phyloP scores from a whole-genome alignment of 2,888 invertebrate species.

The Fragum sueziense region DNA sequence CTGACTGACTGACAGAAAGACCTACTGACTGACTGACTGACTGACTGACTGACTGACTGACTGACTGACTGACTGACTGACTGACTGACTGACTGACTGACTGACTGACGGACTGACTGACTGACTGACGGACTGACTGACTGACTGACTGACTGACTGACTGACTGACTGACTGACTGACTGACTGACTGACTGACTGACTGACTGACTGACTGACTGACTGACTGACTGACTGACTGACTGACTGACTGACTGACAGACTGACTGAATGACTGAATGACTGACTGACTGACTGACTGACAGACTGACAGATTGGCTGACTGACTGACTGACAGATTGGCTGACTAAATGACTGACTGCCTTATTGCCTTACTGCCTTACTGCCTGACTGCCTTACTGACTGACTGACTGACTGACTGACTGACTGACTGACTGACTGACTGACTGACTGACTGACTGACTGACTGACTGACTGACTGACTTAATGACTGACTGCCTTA shows the following conservation, averaged over 20 bases:
- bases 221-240: conserved; percentile 8
- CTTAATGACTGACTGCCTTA: neutral
- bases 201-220: neutral
- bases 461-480: conserved; percentile 17
- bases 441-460: neutral
- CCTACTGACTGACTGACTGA: conserved; percentile 10
- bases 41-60: conserved; percentile 5
- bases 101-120: conserved; percentile 14
- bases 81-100: conserved; percentile 2
- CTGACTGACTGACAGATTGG: too few relatives aligned
- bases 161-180: neutral
- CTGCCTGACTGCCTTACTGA: conserved; percentile 1
- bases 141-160: conserved; percentile 14
- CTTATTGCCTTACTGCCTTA: too few relatives aligned
- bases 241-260: conserved; percentile 14
- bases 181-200: neutral
- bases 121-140: conserved; percentile 15
- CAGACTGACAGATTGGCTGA: neutral
- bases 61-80: neutral
- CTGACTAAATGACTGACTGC: too few relatives aligned
- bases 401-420: neutral
- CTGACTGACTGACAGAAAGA: conserved; percentile 4
- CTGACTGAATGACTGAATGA: conserved; percentile 9
- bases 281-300: conserved; percentile 15
- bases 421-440: neutral